A percentile compares a stretch with the other conserved stretches of the same genome.
Conservation (phyloP, 2,797 vertebrate genomes). For the Rhinogobio ventralis region DNA sequence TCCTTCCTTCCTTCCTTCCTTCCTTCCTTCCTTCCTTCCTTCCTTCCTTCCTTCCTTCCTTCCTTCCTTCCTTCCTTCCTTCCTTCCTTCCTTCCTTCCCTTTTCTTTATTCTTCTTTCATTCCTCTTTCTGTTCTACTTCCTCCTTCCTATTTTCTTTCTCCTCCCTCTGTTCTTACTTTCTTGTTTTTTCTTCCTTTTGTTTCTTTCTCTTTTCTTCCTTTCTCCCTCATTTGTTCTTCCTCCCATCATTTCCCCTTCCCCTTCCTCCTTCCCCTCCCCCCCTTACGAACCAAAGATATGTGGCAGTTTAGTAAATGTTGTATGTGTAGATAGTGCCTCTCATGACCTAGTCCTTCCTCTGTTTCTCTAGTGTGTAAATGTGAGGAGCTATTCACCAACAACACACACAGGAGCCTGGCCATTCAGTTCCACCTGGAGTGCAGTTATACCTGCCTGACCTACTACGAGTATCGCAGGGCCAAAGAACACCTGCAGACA, state of each 20-base stretch:
- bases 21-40: not conserved
- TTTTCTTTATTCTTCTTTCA: no score
- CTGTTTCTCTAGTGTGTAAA: conserved; percentile 72
- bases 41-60: not conserved
- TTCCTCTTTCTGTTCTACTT: no score
- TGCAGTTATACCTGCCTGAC: conserved; percentile 85
- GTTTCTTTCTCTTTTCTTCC: not conserved
- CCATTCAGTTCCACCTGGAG: conserved; percentile 91
- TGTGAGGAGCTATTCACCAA: conserved; percentile 73
- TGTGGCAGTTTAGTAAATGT: not conserved
- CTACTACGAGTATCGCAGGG: conserved; percentile 90
- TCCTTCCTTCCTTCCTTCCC: not conserved
- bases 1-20: not conserved
- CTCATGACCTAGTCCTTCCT: not conserved
- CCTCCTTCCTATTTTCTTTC: no score
- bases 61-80: not conserved
- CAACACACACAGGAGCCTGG: conserved; percentile 75
- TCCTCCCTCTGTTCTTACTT: no score
- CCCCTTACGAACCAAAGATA: no score
- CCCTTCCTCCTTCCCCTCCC: not conserved
- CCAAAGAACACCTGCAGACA: conserved; percentile 83
- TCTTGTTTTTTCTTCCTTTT: no score
- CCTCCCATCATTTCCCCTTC: no score
- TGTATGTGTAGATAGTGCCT: not conserved
- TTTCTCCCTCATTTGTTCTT: no score